Conservation (phyloP, 2,113 vertebrate species). For the Diadophis punctatus region DNA sequence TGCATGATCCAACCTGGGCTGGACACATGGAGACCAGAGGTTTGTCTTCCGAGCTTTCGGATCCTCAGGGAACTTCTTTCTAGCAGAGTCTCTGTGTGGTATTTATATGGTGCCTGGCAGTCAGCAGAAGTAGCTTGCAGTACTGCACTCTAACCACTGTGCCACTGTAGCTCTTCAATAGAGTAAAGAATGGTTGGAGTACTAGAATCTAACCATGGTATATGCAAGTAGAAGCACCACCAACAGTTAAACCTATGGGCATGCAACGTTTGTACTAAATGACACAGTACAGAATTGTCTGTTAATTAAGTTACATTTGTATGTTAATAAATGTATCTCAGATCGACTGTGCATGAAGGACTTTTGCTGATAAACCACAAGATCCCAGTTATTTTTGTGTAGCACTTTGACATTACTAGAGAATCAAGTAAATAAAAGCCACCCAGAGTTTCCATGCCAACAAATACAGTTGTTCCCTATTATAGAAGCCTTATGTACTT, state of each 20-base stretch:
- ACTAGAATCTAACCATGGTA: background rate
- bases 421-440: background rate
- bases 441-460: slow-evolving; percentile 1
- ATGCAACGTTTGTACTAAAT: background rate
- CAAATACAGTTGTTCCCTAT: background rate
- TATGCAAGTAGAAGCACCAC: background rate
- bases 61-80: too few relatives aligned
- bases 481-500: background rate
- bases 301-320: background rate
- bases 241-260: background rate
- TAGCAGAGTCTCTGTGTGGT: too few relatives aligned
- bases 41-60: too few relatives aligned
- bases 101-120: too few relatives aligned
- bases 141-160: too few relatives aligned
- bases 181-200: background rate
- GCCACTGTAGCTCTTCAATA: too few relatives aligned
- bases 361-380: background rate
- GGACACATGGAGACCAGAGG: too few relatives aligned
- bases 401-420: background rate
- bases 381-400: background rate
- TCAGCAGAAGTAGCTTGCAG: too few relatives aligned
- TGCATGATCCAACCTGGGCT: too few relatives aligned
- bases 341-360: background rate
- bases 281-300: background rate
- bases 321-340: background rate